A percentile compares a stretch with the other conserved stretches of the same genome.
Evolutionary conservation across 92 coral and sea anemone genomes (phyloP).

Genomic region (Zoanthus solanderi): DNA sequence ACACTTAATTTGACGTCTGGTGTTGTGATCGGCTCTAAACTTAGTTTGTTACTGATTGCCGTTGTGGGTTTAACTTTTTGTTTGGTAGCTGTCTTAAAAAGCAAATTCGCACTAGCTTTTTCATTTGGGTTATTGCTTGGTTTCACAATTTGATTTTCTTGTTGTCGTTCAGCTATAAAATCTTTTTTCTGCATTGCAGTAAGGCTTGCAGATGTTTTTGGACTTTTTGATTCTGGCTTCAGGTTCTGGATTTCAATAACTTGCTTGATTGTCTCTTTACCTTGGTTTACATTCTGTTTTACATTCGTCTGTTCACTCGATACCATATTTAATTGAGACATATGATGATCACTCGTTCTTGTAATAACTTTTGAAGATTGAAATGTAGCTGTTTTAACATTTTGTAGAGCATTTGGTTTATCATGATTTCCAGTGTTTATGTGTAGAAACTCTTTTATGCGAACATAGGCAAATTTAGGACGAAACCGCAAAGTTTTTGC

Average conservation of each 20-base stretch:
- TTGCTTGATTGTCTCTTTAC: neutral
- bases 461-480: slow-evolving; percentile 77
- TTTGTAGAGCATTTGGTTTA: neutral
- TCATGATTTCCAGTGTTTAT: neutral
- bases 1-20: neutral
- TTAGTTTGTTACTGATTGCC: neutral
- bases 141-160: neutral
- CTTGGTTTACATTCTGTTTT: neutral
- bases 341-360: neutral
- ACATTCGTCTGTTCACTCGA: neutral
- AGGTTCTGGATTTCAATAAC: neutral
- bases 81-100: neutral
- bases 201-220: neutral
- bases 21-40: neutral
- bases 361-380: neutral
- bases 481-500: slow-evolving; percentile 65
- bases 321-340: neutral
- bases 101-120: neutral
- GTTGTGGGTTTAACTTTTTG: neutral
- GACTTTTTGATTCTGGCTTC: neutral
- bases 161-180: neutral
- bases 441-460: slow-evolving; percentile 9
- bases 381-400: neutral
- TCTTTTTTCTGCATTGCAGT: neutral
- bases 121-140: neutral